These are phyloP conservation scores for Colletes collaris DNA, from an alignment of 2,888 invertebrate species.

Conservation along the genomic window DNA sequence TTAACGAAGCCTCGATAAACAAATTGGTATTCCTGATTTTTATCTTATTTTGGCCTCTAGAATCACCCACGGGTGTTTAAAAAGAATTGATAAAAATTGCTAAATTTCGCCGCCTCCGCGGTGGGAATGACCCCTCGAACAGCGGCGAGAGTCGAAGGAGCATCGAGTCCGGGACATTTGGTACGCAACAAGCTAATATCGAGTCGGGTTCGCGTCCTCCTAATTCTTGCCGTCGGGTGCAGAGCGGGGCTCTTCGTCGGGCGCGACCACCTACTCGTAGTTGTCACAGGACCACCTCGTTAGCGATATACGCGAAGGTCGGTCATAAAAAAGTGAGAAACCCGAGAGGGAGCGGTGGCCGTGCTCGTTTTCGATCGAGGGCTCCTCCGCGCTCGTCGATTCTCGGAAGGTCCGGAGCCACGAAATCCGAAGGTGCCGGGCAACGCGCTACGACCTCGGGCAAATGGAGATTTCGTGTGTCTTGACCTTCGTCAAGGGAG, in stretches of 20 bases:
- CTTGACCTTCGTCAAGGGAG: conserved; percentile 81
- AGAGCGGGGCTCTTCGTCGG: no score
- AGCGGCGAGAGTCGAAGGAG: no score
- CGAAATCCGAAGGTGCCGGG: conserved; percentile 69
- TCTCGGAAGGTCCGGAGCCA: conserved; percentile 65
- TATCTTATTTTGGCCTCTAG: no score
- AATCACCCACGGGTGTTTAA: no score
- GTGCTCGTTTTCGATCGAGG: conserved; percentile 61
- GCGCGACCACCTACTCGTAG: conserved; percentile 50
- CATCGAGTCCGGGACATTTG: no score
- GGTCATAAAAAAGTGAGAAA: conserved; percentile 67
- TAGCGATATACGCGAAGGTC: conserved; percentile 66
- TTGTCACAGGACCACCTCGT: conserved; percentile 66
- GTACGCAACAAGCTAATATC: no score
- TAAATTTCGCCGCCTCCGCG: no score
- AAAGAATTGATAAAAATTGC: no score
- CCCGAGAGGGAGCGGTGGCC: conserved; percentile 52
- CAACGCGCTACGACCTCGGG: conserved; percentile 64
- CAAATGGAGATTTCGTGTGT: conserved; percentile 73
- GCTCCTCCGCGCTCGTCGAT: conserved; percentile 58
- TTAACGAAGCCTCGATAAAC: no score
- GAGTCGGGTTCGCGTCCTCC: no score
- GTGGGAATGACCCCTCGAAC: no score
- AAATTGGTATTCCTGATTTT: no score
- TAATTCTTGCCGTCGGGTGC: neutral